Conservation (phyloP, 2,888 invertebrate genomes). For the Erebia palarica region DNA sequence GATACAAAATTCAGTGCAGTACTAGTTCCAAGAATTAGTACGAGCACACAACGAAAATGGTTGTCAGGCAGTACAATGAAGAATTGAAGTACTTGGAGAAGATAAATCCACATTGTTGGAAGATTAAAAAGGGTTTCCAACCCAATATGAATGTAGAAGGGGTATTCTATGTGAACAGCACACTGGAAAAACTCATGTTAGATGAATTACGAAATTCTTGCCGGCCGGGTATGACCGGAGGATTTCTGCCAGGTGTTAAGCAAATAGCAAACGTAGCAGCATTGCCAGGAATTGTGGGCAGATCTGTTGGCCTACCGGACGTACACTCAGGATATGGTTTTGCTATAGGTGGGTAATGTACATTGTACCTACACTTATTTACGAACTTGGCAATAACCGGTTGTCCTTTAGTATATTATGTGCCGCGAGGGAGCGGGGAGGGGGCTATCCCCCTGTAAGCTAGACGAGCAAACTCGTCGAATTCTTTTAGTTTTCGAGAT, state of each 20-base stretch:
- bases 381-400: too few species aligned
- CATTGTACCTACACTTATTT: background rate
- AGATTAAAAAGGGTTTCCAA: constrained; percentile 98
- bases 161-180: constrained; percentile 96
- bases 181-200: constrained; percentile 97
- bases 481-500: too few species aligned
- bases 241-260: constrained; percentile 98
- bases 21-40: background rate
- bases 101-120: constrained; percentile 92
- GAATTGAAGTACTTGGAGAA: constrained; percentile 97
- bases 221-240: constrained; percentile 94
- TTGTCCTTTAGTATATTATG: too few species aligned
- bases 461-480: too few species aligned
- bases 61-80: constrained; percentile 94
- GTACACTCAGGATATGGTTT: constrained; percentile 99
- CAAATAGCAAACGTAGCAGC: constrained; percentile 99
- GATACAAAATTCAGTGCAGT: too few species aligned
- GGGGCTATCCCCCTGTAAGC: too few species aligned
- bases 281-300: constrained; percentile 97
- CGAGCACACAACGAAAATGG: constrained; percentile 81
- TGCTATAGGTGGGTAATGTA: constrained; percentile 89
- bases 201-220: constrained; percentile 97
- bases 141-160: constrained; percentile 99
- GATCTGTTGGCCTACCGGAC: constrained; percentile 97
- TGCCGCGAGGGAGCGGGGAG: too few species aligned